Percentiles rank a stretch among this genome's conserved stretches.
These are phyloP conservation scores for Caenorhabditis becei DNA, from an alignment of 2,888 invertebrate genomes.

Conservation along the genomic window DNA sequence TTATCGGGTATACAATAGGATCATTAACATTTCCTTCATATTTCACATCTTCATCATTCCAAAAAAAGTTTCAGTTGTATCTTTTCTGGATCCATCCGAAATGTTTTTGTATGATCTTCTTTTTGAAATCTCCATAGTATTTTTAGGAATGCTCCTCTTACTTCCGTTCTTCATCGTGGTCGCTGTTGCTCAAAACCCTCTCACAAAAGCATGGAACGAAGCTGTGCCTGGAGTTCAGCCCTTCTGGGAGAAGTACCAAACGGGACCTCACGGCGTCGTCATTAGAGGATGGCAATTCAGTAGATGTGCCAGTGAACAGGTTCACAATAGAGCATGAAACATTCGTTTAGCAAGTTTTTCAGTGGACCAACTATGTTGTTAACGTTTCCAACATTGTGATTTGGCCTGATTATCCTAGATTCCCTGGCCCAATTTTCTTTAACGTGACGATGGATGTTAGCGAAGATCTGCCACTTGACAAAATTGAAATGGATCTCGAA, in stretches of 20 bases:
- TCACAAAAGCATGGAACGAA: constrained; percentile 80
- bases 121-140: no score
- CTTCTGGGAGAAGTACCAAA: constrained; percentile 81
- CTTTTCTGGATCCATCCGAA: no score
- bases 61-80: no score
- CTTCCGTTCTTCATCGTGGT: constrained; percentile 33
- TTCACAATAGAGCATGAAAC: constrained; percentile 20
- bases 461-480: constrained; percentile 80
- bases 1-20: neutral
- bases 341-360: constrained; percentile 21
- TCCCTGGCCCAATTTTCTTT: constrained; percentile 82
- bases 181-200: constrained; percentile 65
- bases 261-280: constrained; percentile 80
- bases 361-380: constrained; percentile 82
- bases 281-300: constrained; percentile 82
- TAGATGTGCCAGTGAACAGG: constrained; percentile 81
- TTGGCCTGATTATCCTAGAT: constrained; percentile 82
- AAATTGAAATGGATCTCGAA: constrained; percentile 81
- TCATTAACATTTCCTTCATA: neutral
- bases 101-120: no score
- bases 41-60: neutral
- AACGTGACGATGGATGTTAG: constrained; percentile 81
- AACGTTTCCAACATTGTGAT: constrained; percentile 81
- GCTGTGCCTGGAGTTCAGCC: constrained; percentile 80
- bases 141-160: constrained; percentile 58